A percentile compares a stretch with the other conserved stretches of the same genome.
Evolutionary conservation across 2,113 vertebrate species (phyloP).

Genomic region (Crotalus horridus): DNA sequence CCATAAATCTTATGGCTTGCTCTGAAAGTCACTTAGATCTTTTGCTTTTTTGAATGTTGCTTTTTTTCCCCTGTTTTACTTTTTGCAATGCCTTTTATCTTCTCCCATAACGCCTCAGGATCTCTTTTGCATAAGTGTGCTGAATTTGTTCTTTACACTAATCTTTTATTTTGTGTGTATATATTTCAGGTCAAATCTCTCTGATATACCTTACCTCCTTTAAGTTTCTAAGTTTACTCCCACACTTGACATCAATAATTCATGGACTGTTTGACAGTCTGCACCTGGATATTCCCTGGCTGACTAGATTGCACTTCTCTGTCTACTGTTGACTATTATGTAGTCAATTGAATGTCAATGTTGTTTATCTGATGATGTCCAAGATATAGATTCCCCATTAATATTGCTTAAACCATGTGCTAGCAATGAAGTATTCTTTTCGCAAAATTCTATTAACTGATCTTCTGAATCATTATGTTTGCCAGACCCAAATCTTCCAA

Average conservation of each 20-base stretch:
- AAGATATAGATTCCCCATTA: not conserved
- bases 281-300: not conserved
- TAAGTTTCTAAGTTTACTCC: not conserved
- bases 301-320: not conserved
- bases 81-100: not conserved
- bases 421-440: not conserved
- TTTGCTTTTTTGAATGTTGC: not conserved
- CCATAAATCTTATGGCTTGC: not conserved
- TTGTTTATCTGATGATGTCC: not conserved
- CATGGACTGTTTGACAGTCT: not conserved
- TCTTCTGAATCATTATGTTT: not conserved
- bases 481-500: not conserved
- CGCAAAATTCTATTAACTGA: not conserved
- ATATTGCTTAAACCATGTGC: not conserved
- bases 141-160: not conserved
- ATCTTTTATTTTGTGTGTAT: not conserved
- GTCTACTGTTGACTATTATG: not conserved
- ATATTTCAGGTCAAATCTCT: not conserved
- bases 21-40: not conserved
- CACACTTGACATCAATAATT: not conserved
- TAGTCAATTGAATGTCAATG: not conserved
- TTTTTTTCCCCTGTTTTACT: not conserved
- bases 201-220: not conserved
- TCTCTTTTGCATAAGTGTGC: not conserved
- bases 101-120: not conserved